Percentiles rank a stretch among this genome's conserved stretches.
Conservation (phyloP, 2,888 invertebrate species). For the Pachliopta kotzebuea region DNA sequence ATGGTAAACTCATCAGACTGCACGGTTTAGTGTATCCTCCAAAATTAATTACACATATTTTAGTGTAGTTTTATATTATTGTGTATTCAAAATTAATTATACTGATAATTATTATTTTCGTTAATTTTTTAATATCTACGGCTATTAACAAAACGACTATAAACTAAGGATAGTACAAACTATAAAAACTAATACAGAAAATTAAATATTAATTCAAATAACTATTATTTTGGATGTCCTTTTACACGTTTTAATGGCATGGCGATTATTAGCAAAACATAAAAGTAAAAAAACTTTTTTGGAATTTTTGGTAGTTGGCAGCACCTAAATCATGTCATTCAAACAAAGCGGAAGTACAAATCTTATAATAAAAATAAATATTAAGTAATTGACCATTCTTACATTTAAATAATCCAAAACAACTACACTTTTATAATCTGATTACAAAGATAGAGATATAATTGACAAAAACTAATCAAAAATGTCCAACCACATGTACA, state of each 20-base stretch:
- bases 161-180: no score
- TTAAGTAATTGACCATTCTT: conserved; percentile 77
- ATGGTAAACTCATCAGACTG: no score
- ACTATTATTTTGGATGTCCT: no score
- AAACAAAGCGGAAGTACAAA: conserved; percentile 48
- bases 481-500: conserved; percentile 47
- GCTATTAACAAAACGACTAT: not conserved
- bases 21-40: no score
- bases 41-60: no score
- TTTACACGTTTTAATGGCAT: no score
- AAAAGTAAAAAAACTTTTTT: not conserved
- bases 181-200: no score
- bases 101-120: not conserved
- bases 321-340: conserved; percentile 4
- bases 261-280: no score
- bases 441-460: conserved; percentile 65
- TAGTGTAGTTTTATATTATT: not conserved
- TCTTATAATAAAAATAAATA: conserved; percentile 65
- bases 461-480: conserved; percentile 77
- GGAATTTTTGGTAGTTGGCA: conserved; percentile 11
- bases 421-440: conserved; percentile 62
- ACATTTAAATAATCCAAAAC: conserved; percentile 75
- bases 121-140: not conserved
- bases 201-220: no score
- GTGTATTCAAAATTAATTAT: not conserved